A percentile compares a stretch with the other conserved stretches of the same genome.
phyloP scores from a whole-genome alignment of 2,797 vertebrate species.

The Loriculus beryllinus region DNA sequence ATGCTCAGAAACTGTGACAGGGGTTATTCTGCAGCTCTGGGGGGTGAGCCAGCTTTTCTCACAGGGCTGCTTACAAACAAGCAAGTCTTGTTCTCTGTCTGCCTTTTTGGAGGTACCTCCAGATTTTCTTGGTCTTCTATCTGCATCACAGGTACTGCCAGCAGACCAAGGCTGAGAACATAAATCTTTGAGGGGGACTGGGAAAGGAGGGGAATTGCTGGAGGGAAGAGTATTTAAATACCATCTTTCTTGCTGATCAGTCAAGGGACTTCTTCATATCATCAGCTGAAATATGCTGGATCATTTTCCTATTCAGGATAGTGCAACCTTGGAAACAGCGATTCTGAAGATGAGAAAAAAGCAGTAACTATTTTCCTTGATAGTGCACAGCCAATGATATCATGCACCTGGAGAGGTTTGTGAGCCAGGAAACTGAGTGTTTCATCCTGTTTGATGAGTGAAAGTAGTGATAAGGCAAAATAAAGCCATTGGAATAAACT shows the following conservation, averaged over 20 bases:
- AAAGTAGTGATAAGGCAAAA: neutral
- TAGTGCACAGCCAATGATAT: neutral
- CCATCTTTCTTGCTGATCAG: neutral
- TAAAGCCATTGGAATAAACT: neutral
- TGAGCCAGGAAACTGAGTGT: neutral
- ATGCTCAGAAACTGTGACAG: neutral
- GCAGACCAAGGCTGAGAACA: slow-evolving; percentile 4
- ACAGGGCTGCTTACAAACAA: neutral
- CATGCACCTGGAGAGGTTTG: neutral
- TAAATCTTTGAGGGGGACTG: slow-evolving; percentile 47
- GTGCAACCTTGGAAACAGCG: neutral
- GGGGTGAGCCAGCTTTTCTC: slow-evolving; percentile 29
- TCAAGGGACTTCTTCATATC: slow-evolving; percentile 5
- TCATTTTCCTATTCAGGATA: neutral
- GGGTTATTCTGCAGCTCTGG: neutral
- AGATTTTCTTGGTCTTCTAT: slow-evolving; percentile 28
- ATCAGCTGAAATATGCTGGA: neutral
- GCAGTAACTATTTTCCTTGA: neutral
- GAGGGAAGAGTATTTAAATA: slow-evolving; percentile 43
- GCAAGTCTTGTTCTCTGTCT: slow-evolving; percentile 9
- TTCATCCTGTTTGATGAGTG: neutral
- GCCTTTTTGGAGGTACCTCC: slow-evolving; percentile 15
- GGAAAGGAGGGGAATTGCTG: slow-evolving; percentile 11
- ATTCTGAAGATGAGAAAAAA: neutral
- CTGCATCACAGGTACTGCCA: neutral